These are phyloP conservation scores for Euphysa ruthae DNA, from an alignment of 30 jellyfish, hydroid and myxozoan genomes.

Conservation along the genomic window DNA sequence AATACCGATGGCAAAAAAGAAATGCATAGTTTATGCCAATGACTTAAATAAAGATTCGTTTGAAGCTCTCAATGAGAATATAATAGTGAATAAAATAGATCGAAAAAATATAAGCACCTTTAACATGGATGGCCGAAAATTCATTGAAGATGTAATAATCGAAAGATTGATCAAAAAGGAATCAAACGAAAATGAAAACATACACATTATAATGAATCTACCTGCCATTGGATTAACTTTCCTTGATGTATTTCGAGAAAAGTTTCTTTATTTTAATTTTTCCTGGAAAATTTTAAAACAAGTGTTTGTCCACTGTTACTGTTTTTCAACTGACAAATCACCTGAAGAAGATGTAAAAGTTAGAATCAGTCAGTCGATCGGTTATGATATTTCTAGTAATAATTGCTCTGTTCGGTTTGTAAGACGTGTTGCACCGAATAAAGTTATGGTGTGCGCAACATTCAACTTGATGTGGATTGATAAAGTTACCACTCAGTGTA, in stretches of 20 bases:
- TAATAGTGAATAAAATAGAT: slow-evolving; percentile 44
- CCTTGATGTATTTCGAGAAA: slow-evolving; percentile 53
- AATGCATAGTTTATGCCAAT: slow-evolving; percentile 76
- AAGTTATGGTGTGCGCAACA: slow-evolving; percentile 89
- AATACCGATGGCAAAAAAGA: slow-evolving; percentile 81
- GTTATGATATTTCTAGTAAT: slow-evolving; percentile 11
- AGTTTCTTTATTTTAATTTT: not conserved
- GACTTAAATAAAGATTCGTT: slow-evolving; percentile 71
- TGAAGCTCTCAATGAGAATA: slow-evolving; percentile 52
- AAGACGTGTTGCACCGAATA: slow-evolving; percentile 91
- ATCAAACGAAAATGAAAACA: not conserved
- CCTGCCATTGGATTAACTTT: slow-evolving; percentile 87
- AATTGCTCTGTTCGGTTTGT: slow-evolving; percentile 46
- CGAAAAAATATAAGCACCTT: slow-evolving; percentile 11
- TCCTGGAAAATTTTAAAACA: not conserved
- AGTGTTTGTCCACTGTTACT: slow-evolving; percentile 60
- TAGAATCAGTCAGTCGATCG: slow-evolving; percentile 28
- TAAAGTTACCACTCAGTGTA: too few species aligned
- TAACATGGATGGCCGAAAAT: slow-evolving; percentile 74
- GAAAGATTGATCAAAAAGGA: not conserved
- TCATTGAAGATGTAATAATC: slow-evolving; percentile 10
- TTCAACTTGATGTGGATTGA: slow-evolving; percentile 38
- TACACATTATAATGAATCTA: slow-evolving; percentile 80
- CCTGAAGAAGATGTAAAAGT: slow-evolving; percentile 60
- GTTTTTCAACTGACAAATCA: slow-evolving; percentile 48